These are phyloP conservation scores for Pseudoatta argentina DNA, from an alignment of 1,140 invertebrate species.

Conservation along the genomic window DNA sequence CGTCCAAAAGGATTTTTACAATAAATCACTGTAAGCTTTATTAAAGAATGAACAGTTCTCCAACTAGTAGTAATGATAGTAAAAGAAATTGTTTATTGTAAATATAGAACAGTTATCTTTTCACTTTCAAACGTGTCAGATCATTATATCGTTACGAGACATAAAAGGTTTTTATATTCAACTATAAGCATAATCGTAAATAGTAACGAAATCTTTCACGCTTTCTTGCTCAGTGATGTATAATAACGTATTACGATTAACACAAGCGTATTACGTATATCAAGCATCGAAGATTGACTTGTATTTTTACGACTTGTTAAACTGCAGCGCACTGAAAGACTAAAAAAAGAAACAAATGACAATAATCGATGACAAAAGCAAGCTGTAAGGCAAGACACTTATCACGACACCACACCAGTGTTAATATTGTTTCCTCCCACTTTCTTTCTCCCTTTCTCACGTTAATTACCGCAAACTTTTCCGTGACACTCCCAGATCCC, in stretches of 20 bases:
- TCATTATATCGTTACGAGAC: not conserved
- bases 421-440: slow-evolving; percentile 68
- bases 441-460: slow-evolving; percentile 66
- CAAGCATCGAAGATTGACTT: slow-evolving; percentile 27
- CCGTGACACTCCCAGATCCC: slow-evolving; percentile 80
- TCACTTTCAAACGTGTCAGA: not conserved
- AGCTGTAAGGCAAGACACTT: slow-evolving; percentile 48
- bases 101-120: not conserved
- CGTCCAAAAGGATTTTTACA: not conserved
- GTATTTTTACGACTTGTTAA: slow-evolving; percentile 36
- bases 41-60: slow-evolving; percentile 1
- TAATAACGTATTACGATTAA: slow-evolving; percentile 16
- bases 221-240: slow-evolving; percentile 13
- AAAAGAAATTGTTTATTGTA: slow-evolving; percentile 2
- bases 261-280: slow-evolving; percentile 13
- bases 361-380: slow-evolving; percentile 47
- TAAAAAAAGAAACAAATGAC: slow-evolving; percentile 12
- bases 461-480: slow-evolving; percentile 86
- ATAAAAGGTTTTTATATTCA: not conserved
- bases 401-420: slow-evolving; percentile 68
- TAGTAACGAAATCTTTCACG: slow-evolving; percentile 47
- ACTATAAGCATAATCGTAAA: not conserved
- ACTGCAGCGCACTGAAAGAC: slow-evolving; percentile 5
- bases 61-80: not conserved
- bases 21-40: not conserved